Percentiles rank a stretch among this genome's conserved stretches.
These are phyloP conservation scores for Rhingia campestris DNA, from an alignment of 2,888 invertebrate species.

Conservation along the genomic window DNA sequence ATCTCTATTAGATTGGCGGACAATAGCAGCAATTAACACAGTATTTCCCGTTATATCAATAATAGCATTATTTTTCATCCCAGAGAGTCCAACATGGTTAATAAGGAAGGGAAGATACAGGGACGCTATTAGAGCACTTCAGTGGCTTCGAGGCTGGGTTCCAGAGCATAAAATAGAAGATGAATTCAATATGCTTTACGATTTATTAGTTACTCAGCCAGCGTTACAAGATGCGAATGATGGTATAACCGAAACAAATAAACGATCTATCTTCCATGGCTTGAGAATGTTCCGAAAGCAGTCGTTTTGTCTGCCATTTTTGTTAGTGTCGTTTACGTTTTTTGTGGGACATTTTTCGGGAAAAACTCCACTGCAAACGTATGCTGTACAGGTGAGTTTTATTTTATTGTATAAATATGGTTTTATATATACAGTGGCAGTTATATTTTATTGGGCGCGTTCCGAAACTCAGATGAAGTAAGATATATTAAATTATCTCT, in stretches of 20 bases:
- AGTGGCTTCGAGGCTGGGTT: constrained; percentile 92
- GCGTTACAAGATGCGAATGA: constrained; percentile 78
- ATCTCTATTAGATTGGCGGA: constrained; percentile 88
- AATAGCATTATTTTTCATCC: constrained; percentile 87
- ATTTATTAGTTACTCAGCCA: constrained; percentile 79
- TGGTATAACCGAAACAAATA: constrained; percentile 60
- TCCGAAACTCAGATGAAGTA: too few relatives aligned
- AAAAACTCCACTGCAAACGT: constrained; percentile 89
- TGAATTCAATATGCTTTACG: constrained; percentile 81
- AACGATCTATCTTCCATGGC: constrained; percentile 75
- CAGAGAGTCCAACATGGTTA: constrained; percentile 93
- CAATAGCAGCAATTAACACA: constrained; percentile 88
- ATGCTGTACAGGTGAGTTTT: constrained; percentile 85
- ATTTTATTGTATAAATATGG: not conserved
- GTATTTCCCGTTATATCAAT: constrained; percentile 86
- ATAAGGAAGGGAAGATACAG: constrained; percentile 86
- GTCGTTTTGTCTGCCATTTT: constrained; percentile 88
- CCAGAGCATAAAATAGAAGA: constrained; percentile 85
- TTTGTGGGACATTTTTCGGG: constrained; percentile 90
- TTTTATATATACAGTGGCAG: too few relatives aligned
- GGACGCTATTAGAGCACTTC: constrained; percentile 88
- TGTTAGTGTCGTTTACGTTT: constrained; percentile 87
- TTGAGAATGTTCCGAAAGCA: constrained; percentile 84
- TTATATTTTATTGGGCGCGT: too few relatives aligned
- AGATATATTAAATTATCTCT: too few relatives aligned